Conservation (phyloP, 2,797 vertebrate genomes). For the Atherinosoma microstoma region DNA sequence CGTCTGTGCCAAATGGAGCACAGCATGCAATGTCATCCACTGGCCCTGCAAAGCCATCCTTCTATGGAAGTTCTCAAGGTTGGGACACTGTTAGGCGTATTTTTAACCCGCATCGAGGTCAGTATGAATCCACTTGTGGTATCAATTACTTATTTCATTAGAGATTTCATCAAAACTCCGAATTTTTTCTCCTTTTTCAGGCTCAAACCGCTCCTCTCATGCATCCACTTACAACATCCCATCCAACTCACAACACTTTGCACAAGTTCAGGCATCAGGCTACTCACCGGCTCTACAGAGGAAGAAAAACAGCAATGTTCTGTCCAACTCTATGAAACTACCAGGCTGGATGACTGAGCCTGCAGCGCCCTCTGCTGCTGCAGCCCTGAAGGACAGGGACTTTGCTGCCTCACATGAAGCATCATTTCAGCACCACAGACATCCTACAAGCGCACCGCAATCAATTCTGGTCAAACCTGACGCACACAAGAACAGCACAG, state of each 20-base stretch:
- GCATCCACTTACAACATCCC: conserved; percentile 74
- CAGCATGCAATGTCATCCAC: conserved; percentile 83
- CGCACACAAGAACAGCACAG: conserved; percentile 83
- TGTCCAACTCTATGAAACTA: conserved; percentile 71
- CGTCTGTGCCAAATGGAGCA: conserved; percentile 74
- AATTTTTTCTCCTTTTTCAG: conserved; percentile 46
- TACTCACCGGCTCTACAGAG: conserved; percentile 80
- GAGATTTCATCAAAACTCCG: background rate
- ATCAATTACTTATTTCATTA: background rate
- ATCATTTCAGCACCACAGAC: conserved; percentile 69
- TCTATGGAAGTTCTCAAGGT: conserved; percentile 57
- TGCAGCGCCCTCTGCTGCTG: conserved; percentile 85
- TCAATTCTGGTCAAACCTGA: conserved; percentile 97
- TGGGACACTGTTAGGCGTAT: conserved; percentile 86
- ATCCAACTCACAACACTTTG: conserved; percentile 80
- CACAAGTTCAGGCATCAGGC: conserved; percentile 73
- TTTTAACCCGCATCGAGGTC: conserved; percentile 83
- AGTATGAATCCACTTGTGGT: conserved; percentile 14
- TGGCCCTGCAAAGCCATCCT: conserved; percentile 68
- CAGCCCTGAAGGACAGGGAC: conserved; percentile 84
- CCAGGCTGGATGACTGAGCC: conserved; percentile 80
- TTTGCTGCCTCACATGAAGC: conserved; percentile 76
- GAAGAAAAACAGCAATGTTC: conserved; percentile 71
- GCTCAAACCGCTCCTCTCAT: conserved; percentile 77
- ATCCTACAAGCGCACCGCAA: conserved; percentile 80